Evolutionary conservation across 2,113 vertebrate genomes (phyloP).

Genomic region (Psittacara wagleri): DNA sequence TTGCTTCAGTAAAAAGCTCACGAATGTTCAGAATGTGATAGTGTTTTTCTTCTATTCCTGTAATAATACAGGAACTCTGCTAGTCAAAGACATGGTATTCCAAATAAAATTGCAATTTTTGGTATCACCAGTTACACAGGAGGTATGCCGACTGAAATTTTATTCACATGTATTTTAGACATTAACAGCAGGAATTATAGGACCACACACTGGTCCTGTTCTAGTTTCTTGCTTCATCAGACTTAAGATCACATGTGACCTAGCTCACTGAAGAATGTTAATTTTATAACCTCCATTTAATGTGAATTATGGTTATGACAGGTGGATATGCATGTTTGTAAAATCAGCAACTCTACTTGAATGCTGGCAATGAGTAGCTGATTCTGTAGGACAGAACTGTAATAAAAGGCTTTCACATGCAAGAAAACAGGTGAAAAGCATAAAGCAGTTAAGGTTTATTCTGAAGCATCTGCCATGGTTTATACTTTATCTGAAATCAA

Average conservation of each 20-base stretch:
- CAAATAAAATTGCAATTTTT: neutral
- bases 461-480: neutral
- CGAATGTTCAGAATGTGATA: neutral
- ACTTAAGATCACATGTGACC: neutral
- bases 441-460: neutral
- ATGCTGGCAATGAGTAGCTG: neutral
- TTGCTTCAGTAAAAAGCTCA: neutral
- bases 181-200: neutral
- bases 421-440: neutral
- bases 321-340: neutral
- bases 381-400: neutral
- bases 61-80: neutral
- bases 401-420: neutral
- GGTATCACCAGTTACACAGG: neutral
- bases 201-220: neutral
- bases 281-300: neutral
- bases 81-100: neutral
- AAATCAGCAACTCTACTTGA: slow-evolving; percentile 13
- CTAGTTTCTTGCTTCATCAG: neutral
- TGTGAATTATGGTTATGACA: slow-evolving; percentile 4
- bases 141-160: neutral
- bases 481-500: neutral
- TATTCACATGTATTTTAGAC: neutral
- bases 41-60: neutral
- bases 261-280: neutral